phyloP scores from a whole-genome alignment of 2,113 vertebrate genomes.

The Nibea albiflora region DNA sequence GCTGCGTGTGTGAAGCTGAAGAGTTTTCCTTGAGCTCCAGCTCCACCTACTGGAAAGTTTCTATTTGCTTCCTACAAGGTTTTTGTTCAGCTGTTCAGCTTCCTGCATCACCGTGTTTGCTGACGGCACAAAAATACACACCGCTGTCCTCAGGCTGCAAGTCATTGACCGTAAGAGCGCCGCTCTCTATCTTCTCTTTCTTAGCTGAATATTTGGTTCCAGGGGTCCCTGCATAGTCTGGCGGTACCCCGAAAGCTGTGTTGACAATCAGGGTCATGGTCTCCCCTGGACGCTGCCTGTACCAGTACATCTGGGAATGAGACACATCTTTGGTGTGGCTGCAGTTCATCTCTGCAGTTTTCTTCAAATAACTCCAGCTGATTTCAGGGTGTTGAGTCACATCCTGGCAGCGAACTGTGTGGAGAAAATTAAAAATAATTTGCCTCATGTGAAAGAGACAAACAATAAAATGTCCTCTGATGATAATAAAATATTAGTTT shows the following conservation, averaged over 20 bases:
- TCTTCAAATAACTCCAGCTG: constrained; percentile 23
- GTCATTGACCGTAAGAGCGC: constrained; percentile 30
- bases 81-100: constrained; percentile 35
- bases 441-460: not conserved
- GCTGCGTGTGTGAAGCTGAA: not conserved
- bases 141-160: constrained; percentile 50
- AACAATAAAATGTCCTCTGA: too few species aligned
- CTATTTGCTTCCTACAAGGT: not conserved
- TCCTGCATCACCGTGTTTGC: constrained; percentile 51
- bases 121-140: constrained; percentile 59
- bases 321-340: constrained; percentile 50
- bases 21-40: constrained; percentile 32
- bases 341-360: constrained; percentile 59
- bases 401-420: constrained; percentile 44
- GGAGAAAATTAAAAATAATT: not conserved
- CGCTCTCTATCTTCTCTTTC: not conserved
- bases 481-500: too few species aligned
- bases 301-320: constrained; percentile 62
- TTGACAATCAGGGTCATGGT: constrained; percentile 40
- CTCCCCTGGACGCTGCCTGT: constrained; percentile 49
- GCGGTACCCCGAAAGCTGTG: not conserved
- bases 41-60: constrained; percentile 59
- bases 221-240: not conserved
- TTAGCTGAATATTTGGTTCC: constrained; percentile 46
- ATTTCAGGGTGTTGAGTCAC: constrained; percentile 61